Percentiles rank a stretch among this genome's conserved stretches.
These are phyloP conservation scores for Grapholita molesta DNA, from an alignment of 1,140 invertebrate genomes.

Conservation along the genomic window DNA sequence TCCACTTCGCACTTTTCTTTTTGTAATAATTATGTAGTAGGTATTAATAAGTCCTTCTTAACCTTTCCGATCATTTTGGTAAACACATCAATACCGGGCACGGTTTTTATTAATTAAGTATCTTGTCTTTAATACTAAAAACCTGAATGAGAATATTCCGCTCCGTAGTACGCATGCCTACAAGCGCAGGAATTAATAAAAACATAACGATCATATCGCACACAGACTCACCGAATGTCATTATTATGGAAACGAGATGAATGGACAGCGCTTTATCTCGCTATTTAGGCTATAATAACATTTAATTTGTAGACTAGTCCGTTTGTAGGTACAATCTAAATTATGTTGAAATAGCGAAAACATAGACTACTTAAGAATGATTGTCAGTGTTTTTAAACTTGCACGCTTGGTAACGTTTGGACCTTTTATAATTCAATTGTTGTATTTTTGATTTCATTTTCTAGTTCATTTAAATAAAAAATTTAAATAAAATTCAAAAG, in stretches of 20 bases:
- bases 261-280: constrained; percentile 33
- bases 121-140: constrained; percentile 15
- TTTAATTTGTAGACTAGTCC: not conserved
- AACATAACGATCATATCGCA: constrained; percentile 35
- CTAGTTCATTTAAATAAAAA: too few species aligned
- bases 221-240: constrained; percentile 39
- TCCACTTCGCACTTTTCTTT: too few species aligned
- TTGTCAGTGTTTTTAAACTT: too few species aligned
- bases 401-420: not conserved
- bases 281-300: constrained; percentile 8
- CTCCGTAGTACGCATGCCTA: constrained; percentile 25
- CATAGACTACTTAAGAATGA: not conserved
- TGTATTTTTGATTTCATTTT: too few species aligned
- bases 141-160: constrained; percentile 31
- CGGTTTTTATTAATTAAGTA: not conserved
- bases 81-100: not conserved
- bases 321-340: constrained; percentile 8
- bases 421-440: too few species aligned
- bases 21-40: too few species aligned
- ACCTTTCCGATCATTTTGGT: too few species aligned
- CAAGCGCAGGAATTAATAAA: constrained; percentile 39
- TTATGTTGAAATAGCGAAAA: not conserved
- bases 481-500: too few species aligned
- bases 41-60: too few species aligned
- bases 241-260: constrained; percentile 43